Evolutionary conservation across 2,888 invertebrate genomes (phyloP).

Genomic region (Acanthosoma haemorrhoidale): DNA sequence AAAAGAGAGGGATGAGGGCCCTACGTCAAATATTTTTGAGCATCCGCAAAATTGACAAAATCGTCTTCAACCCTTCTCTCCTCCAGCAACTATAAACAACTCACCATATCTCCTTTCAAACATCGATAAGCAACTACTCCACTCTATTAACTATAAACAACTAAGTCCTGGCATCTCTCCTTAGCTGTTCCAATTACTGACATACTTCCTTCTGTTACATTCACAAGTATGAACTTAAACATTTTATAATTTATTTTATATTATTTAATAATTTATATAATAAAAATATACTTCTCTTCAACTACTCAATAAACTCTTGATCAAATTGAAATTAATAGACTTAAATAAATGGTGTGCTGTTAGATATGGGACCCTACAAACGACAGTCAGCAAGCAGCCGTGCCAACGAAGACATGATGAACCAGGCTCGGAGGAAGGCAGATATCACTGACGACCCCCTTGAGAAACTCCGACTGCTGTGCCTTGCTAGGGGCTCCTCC

Average conservation of each 20-base stretch:
- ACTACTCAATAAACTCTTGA: background rate
- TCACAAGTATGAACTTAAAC: no score
- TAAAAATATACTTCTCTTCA: background rate
- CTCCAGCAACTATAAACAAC: no score
- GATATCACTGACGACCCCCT: conserved; percentile 67
- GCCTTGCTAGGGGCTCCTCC: conserved; percentile 76
- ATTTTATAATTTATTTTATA: background rate
- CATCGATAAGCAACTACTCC: no score
- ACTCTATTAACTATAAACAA: no score
- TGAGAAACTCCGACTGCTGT: conserved; percentile 75
- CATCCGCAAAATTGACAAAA: no score
- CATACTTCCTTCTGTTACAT: no score
- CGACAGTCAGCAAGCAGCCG: conserved; percentile 69
- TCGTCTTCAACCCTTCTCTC: no score
- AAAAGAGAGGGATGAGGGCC: no score
- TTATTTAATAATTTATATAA: background rate
- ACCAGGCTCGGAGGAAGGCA: conserved; percentile 64
- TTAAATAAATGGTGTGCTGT: background rate
- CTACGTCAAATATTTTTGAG: no score
- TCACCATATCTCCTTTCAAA: no score
- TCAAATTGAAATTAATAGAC: background rate
- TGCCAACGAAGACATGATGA: conserved; percentile 72
- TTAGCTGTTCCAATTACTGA: no score
- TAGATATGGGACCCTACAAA: background rate
- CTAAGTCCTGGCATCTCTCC: no score